Evolutionary conservation across 2,797 vertebrate species (phyloP), one percentile per base, ranked within the genome.

Genomic region (Ptychadena robeensis): DNA sequence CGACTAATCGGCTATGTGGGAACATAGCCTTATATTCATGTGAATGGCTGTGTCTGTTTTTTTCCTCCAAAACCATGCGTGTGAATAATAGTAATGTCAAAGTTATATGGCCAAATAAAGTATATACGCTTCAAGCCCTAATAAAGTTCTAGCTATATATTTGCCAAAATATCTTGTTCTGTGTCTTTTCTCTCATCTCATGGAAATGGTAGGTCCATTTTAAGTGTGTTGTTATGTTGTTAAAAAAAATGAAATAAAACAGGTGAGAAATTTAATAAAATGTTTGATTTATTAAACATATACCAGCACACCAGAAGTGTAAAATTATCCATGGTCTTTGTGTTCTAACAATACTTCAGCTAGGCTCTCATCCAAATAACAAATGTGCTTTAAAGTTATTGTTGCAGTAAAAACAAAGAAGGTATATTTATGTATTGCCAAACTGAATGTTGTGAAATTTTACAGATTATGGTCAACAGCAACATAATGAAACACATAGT

Each of bases 371-470:
- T 79, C 25, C 31, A 48, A 25, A 25, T 48, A 48, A 25, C 67
- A 48, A 66, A 34, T 15, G 38, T 14, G 44, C 31, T 22, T 63
- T 53, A 22, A 53, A 11, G 8, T 25, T 9, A 59, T 2, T 12
- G 27, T 61, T 3, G 27, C 28, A 48, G 14, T 74, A 25, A 37
- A 75, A 75, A 75, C 25, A 64, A 25, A 28, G 59, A 75, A 38
- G 34, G 25, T 37, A 4, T 63, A 37, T 75, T n/a, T 66, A 69
- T 68, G 48, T 48, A 79, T 79, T 79, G 53, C 44, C 34, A 69
- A 79, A 79, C 34, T 15, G 67, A 12, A 68, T 7, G 28, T 66
- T 66, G 15, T 25, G 37, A 69, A 53, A 79, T 67, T 9, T 28
- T 53, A 14, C n/a, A 68, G n/a, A 77, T n/a, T 27, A 0, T 9